Conservation (phyloP, 2,113 vertebrate species). For the Festucalex cinctus region DNA sequence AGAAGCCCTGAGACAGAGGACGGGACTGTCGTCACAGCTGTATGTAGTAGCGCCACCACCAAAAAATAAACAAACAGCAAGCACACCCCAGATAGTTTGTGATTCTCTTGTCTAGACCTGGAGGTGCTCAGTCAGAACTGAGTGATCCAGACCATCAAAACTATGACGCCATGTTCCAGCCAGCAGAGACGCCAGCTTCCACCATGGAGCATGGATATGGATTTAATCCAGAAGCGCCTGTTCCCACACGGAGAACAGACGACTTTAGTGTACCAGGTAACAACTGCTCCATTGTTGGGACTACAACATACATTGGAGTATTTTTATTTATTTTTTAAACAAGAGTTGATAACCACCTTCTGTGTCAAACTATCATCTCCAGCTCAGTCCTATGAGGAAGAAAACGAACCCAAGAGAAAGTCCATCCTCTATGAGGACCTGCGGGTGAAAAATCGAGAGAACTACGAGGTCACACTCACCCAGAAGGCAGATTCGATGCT, state of each 20-base stretch:
- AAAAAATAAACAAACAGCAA: neutral
- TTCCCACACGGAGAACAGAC: constrained; percentile 15
- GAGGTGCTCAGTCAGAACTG: constrained; percentile 45
- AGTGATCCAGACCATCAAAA: constrained; percentile 41
- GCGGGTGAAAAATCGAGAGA: constrained; percentile 74
- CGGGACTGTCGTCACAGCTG: constrained; percentile 28
- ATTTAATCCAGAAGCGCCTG: constrained; percentile 24
- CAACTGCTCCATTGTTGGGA: too few species aligned
- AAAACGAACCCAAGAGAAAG: constrained; percentile 66
- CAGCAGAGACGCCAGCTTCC: neutral
- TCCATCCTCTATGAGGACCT: constrained; percentile 71
- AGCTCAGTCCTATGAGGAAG: constrained; percentile 56
- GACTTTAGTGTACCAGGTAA: constrained; percentile 46
- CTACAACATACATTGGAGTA: too few species aligned
- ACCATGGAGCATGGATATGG: constrained; percentile 23
- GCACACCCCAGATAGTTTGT: neutral
- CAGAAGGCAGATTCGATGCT: constrained; percentile 67
- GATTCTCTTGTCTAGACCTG: constrained; percentile 22
- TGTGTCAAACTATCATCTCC: neutral
- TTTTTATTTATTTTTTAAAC: too few species aligned
- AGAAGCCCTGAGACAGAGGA: constrained; percentile 77
- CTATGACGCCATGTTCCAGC: constrained; percentile 46
- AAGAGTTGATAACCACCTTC: neutral
- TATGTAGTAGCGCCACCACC: constrained; percentile 25
- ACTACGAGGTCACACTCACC: constrained; percentile 73